Base-by-base conservation (phyloP, 2,113 vertebrate species). In the Elephas maximus region DNA sequence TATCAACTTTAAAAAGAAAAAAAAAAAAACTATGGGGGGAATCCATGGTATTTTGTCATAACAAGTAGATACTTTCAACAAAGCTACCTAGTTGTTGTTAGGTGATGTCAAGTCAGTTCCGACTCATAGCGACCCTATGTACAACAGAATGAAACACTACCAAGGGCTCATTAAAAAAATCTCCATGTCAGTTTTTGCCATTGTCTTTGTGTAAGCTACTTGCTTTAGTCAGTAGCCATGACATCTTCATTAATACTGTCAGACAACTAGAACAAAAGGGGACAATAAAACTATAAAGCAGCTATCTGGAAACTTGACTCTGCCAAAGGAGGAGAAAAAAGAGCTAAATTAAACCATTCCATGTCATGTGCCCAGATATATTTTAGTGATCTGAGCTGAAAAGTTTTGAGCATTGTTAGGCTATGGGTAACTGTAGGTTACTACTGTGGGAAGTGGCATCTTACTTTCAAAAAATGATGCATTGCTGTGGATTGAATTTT, bases 171-270 rank as follows among this genome's bases (percentile, higher is more conserved):
- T 79, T 88, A 21, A 87, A 80, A 79, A 94, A 41, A 14, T 92
- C 60, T 92, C 21, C 23, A 12, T 28, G 26, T 5, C 67, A n/a
- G 53, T 81, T 78, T 74, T 80, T 53, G 24, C 15, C 20, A 20
- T 80, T 89, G 45, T 91, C 45, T 90, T 67, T 89, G 63, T 51
- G 44, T 3, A 87, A 14, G n/a, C 51, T 17, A 26, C 45, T 73
- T 91, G 23, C 24, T 80, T 77, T 78, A 85, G 48, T 84, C 89
- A 92, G 20, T 63, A 85, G n/a, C n/a, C 93, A 2, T 37, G 53
- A 78, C 80, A 30, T 67, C 65, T 92, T 96, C 63, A 83, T 85
- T 88, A 83, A 90, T 85, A 45, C n/a, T 41, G 21, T 79, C 24
- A 89, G 83, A 67, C 24, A 93, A 74, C 2, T 12, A 57, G 71